Conservation (phyloP, 2,888 invertebrate species). For the Drosophila siamana region DNA sequence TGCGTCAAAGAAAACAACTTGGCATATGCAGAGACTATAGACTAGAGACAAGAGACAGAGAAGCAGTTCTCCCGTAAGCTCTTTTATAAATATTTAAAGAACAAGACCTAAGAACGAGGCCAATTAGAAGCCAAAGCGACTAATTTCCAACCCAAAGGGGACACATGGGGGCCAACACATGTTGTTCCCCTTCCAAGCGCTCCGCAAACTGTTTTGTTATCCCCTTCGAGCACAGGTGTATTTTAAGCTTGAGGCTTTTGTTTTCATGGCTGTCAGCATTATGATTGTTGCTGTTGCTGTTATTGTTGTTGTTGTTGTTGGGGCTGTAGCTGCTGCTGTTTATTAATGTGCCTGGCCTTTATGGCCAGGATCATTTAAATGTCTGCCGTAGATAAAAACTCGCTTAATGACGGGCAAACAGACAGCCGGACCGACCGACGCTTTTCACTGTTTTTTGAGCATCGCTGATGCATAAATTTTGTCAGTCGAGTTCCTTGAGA, state of each 20-base stretch:
- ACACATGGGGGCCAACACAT: not conserved
- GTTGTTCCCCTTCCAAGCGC: not conserved
- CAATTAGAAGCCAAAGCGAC: constrained; percentile 58
- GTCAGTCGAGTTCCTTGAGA: constrained; percentile 45
- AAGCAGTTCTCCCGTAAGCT: constrained; percentile 39
- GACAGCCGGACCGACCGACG: not conserved
- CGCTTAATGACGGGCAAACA: constrained; percentile 62
- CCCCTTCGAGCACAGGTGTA: constrained; percentile 58
- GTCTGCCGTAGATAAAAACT: constrained; percentile 60
- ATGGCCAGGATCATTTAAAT: constrained; percentile 72
- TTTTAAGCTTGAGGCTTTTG: constrained; percentile 69
- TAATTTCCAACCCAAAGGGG: not conserved
- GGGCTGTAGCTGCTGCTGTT: constrained; percentile 19
- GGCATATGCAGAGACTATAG: not conserved
- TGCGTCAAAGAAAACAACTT: constrained; percentile 8
- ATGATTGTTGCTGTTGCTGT: constrained; percentile 25
- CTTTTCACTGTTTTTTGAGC: constrained; percentile 10
- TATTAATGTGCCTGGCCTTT: constrained; percentile 47
- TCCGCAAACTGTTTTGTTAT: not conserved
- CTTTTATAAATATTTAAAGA: constrained; percentile 66
- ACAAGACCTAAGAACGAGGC: constrained; percentile 34
- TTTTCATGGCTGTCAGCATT: constrained; percentile 51
- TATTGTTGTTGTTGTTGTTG: constrained; percentile 2
- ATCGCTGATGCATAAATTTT: constrained; percentile 46
- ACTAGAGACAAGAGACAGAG: not conserved